phyloP scores from a whole-genome alignment of 2,888 invertebrate genomes.

The Hetaerina titia region DNA sequence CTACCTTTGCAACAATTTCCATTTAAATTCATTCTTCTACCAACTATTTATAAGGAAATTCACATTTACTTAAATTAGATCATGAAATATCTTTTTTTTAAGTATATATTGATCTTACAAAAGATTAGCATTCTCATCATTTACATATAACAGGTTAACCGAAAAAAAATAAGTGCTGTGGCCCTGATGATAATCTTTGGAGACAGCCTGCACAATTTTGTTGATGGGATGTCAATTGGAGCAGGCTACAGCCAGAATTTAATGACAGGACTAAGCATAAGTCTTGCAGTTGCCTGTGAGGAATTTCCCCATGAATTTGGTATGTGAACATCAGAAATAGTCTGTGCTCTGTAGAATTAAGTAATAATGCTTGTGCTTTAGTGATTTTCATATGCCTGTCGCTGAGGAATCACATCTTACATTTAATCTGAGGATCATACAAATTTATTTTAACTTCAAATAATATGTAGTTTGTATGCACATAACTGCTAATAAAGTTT shows the following conservation, averaged over 20 bases:
- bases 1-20: no score
- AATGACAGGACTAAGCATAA: conserved; percentile 79
- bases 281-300: conserved; percentile 81
- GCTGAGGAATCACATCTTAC: no score
- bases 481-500: no score
- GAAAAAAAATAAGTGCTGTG: conserved; percentile 76
- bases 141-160: neutral
- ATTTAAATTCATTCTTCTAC: no score
- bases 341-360: neutral
- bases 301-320: conserved; percentile 83
- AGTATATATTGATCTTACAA: neutral
- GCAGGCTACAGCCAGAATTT: conserved; percentile 81
- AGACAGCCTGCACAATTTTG: conserved; percentile 82
- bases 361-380: neutral
- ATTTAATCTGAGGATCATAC: no score
- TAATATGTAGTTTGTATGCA: no score
- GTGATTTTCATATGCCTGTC: neutral
- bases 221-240: conserved; percentile 81
- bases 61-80: neutral
- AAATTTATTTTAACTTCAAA: no score
- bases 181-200: conserved; percentile 83
- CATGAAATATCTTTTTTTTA: neutral
- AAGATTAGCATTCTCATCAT: neutral
- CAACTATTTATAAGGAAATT: neutral
- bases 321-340: conserved; percentile 72